These are phyloP conservation scores for Cygnus olor DNA, from an alignment of 2,797 vertebrate genomes.

Conservation along the genomic window DNA sequence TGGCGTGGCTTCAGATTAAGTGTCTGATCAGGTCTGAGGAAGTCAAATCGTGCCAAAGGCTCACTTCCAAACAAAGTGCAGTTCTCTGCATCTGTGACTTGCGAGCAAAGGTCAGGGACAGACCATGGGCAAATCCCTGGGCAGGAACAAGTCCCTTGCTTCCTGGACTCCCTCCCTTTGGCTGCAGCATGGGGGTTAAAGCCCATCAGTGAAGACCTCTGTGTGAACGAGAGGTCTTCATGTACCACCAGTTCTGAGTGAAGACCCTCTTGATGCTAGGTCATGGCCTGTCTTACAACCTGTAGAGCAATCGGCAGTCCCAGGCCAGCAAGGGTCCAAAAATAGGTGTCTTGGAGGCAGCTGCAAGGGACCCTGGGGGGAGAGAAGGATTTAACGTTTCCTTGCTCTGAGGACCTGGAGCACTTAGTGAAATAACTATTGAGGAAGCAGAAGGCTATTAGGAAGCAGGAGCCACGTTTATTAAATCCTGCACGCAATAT, in stretches of 20 bases:
- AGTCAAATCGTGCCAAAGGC: neutral
- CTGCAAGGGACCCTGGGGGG: neutral
- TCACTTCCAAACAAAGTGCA: neutral
- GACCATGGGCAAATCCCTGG: neutral
- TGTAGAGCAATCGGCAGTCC: accelerated
- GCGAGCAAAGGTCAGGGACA: neutral
- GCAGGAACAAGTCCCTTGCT: neutral
- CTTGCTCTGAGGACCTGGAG: neutral
- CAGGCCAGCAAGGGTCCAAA: neutral
- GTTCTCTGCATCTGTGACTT: neutral
- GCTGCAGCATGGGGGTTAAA: neutral
- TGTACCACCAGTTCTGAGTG: neutral
- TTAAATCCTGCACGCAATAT: neutral
- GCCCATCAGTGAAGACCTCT: neutral
- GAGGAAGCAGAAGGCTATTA: neutral
- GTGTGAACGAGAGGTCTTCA: neutral
- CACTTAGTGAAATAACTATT: neutral
- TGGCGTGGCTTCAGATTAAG: neutral
- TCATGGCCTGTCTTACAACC: neutral
- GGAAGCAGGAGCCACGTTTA: neutral
- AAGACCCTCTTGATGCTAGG: neutral
- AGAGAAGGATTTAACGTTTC: neutral
- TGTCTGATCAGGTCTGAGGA: neutral
- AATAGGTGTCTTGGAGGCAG: accelerated
- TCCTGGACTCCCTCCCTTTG: neutral